phyloP scores from a whole-genome alignment of 30 jellyfish, hydroid and myxozoan species.

The Haliclystus octoradiatus region DNA sequence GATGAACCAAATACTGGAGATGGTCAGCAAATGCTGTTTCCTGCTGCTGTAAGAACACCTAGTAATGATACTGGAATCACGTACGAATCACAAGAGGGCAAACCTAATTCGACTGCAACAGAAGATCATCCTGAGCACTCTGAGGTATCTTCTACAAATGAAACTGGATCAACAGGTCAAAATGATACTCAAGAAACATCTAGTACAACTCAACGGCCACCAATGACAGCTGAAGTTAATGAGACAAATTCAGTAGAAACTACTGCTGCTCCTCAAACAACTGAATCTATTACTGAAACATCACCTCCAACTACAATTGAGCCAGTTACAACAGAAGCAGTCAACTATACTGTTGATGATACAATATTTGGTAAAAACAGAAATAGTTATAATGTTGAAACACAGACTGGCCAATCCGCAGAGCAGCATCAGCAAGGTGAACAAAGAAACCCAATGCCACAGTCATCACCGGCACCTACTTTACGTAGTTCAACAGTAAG shows the following conservation, averaged over 20 bases:
- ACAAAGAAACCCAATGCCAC: neutral
- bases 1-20: neutral
- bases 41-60: neutral
- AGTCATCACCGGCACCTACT: neutral
- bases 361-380: neutral
- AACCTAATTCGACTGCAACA: neutral
- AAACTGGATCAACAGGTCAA: slow-evolving; percentile 7
- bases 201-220: slow-evolving; percentile 12
- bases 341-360: neutral
- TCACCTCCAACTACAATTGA: slow-evolving; percentile 8
- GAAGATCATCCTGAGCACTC: slow-evolving; percentile 29
- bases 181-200: slow-evolving; percentile 3
- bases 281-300: slow-evolving; percentile 1
- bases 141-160: slow-evolving; percentile 5
- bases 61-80: neutral
- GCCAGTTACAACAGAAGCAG: neutral
- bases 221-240: slow-evolving; percentile 9
- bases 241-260: neutral
- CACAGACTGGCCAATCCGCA: neutral
- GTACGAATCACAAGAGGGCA: neutral
- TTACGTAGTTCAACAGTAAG: neutral
- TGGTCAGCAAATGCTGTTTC: neutral
- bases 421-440: neutral
- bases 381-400: neutral
- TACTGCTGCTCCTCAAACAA: slow-evolving; percentile 1